phyloP scores from a whole-genome alignment of 2,797 vertebrate genomes.

The Potorous gilbertii region DNA sequence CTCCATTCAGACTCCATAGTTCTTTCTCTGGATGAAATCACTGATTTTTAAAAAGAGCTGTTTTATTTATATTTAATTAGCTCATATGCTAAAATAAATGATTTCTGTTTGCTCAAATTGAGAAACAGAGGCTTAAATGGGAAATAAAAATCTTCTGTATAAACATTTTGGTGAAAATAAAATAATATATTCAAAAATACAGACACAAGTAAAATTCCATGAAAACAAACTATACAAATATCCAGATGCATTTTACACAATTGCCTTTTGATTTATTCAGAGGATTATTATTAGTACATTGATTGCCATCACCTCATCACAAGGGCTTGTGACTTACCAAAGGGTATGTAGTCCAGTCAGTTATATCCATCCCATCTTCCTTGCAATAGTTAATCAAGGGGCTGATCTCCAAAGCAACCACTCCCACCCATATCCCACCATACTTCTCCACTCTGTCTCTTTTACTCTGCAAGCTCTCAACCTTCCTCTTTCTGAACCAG shows the following conservation, averaged over 20 bases:
- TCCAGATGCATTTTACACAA: neutral
- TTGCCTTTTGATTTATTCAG: neutral
- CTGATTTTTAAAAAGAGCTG: neutral
- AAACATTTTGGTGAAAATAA: neutral
- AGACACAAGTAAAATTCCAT: neutral
- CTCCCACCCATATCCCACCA: neutral
- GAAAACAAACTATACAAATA: neutral
- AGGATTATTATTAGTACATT: neutral
- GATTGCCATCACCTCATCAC: neutral
- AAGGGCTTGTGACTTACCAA: neutral
- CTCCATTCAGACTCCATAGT: no score
- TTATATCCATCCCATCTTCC: neutral
- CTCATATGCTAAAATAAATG: neutral
- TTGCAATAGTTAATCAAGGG: neutral
- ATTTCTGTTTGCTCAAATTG: neutral
- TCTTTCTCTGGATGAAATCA: neutral
- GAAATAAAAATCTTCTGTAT: neutral
- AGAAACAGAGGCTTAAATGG: neutral
- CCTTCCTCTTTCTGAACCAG: neutral
- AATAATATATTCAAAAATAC: neutral
- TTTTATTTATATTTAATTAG: slow-evolving; percentile 39
- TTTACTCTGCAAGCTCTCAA: neutral
- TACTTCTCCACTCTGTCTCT: neutral
- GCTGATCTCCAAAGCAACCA: neutral
- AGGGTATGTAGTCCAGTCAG: neutral